Evolutionary conservation across 2,888 invertebrate species (phyloP), one percentile per base, ranked within the genome.

Genomic region (Limnephilus auricula): DNA sequence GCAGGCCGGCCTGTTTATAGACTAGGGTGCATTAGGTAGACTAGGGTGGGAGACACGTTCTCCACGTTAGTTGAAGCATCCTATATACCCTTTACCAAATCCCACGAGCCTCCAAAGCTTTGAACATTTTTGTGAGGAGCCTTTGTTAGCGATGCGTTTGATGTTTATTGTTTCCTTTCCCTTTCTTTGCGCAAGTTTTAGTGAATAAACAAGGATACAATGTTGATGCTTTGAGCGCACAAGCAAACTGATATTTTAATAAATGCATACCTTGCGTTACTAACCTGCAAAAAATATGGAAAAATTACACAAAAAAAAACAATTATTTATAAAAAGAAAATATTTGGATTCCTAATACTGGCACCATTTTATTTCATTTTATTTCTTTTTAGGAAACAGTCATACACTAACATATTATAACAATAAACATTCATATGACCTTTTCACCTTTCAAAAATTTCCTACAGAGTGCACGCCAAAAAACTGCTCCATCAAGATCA

Each of bases 11-110:
- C 65, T 9, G 65, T 65, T 25, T 9, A n/a, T 65, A 65, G 65
- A 9, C 65, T 65, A 65, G 65, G 65, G 65, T 65, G 65, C 25
- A 65, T n/a, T 65, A 3, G 65, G 65, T 65, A 65, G 25, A 65
- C 65, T 65, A 65, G 50, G 50, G 86, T 50, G 50, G 18, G 65
- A 86, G 86, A 86, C 86, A 86, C 50, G 50, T 86, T 86, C 86
- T 50, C n/a, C 25, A 50, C 31, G 40, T 86, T 86, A 25, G 30
- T 45, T 45, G 45, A 50, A 86, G 45, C 31, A 86, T 31, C 45
- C 31, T 32, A 15, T 45, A 45, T 83, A 83, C 83, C 34, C 83
- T 83, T 25, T 25, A 83, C 34, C 25, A 83, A 2, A 83, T 37
- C 37, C 83, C 83, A 18, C 32, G 37, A 83, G 83, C 83, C 37